A percentile compares a stretch with the other conserved stretches of the same genome.
These are phyloP conservation scores for Limnephilus lunatus DNA, from an alignment of 2,888 invertebrate genomes.

Conservation along the genomic window DNA sequence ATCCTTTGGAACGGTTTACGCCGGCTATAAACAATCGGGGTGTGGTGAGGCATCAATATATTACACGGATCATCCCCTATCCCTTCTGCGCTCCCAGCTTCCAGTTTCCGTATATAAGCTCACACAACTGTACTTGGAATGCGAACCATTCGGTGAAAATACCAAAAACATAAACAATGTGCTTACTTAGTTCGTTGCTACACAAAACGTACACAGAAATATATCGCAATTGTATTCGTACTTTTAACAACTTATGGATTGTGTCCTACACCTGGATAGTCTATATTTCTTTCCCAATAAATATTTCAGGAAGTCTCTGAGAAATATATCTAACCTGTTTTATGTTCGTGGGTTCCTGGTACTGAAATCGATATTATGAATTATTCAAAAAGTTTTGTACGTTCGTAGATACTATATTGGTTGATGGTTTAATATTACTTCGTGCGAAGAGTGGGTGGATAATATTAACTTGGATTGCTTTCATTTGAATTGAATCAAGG, in stretches of 20 bases:
- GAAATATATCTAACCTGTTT: background rate
- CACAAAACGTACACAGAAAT: background rate
- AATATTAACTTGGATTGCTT: background rate
- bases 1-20: slow-evolving; percentile 37
- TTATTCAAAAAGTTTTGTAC: background rate
- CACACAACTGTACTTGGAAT: background rate
- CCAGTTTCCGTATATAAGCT: background rate
- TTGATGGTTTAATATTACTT: no score
- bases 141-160: background rate
- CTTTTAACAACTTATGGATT: background rate
- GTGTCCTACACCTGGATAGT: background rate
- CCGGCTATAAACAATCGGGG: slow-evolving; percentile 41
- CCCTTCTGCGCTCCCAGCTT: slow-evolving; percentile 3
- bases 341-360: background rate
- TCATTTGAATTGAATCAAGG: background rate
- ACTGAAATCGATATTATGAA: background rate
- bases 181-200: background rate
- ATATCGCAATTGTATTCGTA: background rate
- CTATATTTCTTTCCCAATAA: background rate
- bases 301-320: background rate
- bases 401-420: background rate
- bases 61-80: slow-evolving; percentile 42
- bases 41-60: slow-evolving; percentile 50
- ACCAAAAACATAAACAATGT: background rate
- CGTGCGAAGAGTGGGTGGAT: no score